Conservation (phyloP, 2,888 invertebrate genomes). For the Liodrosophila aerea region DNA sequence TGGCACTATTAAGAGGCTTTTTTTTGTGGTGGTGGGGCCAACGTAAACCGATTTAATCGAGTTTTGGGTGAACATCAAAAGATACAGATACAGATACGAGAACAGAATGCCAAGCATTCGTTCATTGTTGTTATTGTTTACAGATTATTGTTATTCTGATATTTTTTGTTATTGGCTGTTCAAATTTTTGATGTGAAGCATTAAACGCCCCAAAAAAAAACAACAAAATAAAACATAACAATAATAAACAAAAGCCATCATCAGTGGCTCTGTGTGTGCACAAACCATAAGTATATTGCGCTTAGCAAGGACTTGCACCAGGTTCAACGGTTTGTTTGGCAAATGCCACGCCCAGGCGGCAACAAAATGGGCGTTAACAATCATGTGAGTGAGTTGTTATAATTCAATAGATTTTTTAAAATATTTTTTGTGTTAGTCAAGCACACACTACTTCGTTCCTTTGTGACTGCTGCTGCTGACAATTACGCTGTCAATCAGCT, state of each 20-base stretch:
- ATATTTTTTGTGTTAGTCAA: too few relatives aligned
- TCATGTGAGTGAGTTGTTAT: too few relatives aligned
- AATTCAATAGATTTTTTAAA: too few relatives aligned
- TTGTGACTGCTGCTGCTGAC: conserved; percentile 3
- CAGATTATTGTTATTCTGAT: conserved; percentile 12
- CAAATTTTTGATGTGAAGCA: conserved; percentile 12
- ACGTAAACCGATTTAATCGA: conserved; percentile 66
- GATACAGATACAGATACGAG: conserved; percentile 30
- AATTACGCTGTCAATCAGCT: conserved; percentile 36
- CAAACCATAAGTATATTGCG: too few relatives aligned
- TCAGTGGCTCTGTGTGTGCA: background rate
- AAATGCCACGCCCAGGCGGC: too few relatives aligned
- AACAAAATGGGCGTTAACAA: too few relatives aligned
- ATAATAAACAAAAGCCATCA: background rate
- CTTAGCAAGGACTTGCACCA: too few relatives aligned
- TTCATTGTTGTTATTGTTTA: conserved; percentile 24
- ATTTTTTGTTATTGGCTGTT: conserved; percentile 18
- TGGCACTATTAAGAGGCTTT: conserved; percentile 33
- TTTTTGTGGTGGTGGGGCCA: conserved; percentile 35
- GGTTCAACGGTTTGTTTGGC: too few relatives aligned
- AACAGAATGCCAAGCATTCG: background rate
- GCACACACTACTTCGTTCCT: too few relatives aligned
- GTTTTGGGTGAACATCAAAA: conserved; percentile 44
- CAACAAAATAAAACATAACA: background rate
- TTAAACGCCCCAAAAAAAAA: conserved; percentile 41